phyloP scores from a whole-genome alignment of 2,888 invertebrate genomes.

The Rhyacophila evoluta region DNA sequence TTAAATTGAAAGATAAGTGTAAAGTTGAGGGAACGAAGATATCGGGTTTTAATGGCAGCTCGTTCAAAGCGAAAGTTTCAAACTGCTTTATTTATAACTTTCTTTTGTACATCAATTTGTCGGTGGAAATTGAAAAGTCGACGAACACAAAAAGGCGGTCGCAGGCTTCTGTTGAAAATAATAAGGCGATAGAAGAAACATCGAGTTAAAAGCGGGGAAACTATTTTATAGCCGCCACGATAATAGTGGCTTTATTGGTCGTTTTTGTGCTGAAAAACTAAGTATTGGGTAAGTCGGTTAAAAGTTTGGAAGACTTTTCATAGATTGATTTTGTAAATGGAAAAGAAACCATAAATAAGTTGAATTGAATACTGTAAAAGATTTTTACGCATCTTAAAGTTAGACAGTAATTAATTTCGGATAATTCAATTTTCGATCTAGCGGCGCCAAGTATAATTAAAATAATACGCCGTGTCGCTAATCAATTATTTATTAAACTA shows the following conservation, averaged over 20 bases:
- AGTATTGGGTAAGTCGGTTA: not conserved
- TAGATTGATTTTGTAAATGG: too few relatives aligned
- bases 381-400: too few relatives aligned
- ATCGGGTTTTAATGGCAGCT: constrained; percentile 28
- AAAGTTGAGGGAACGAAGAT: constrained; percentile 29
- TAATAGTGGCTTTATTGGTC: constrained; percentile 3
- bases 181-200: not conserved
- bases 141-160: constrained; percentile 4
- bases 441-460: too few relatives aligned
- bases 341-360: too few relatives aligned
- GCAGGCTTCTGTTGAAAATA: not conserved
- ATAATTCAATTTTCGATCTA: too few relatives aligned
- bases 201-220: not conserved
- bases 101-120: constrained; percentile 41
- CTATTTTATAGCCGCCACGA: not conserved
- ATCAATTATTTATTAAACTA: too few relatives aligned
- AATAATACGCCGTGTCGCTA: too few relatives aligned
- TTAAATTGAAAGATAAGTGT: constrained; percentile 29
- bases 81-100: constrained; percentile 38
- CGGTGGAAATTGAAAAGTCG: constrained; percentile 38
- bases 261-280: not conserved
- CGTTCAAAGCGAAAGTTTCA: constrained; percentile 36
- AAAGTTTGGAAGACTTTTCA: not conserved
- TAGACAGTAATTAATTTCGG: too few relatives aligned
- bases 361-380: too few relatives aligned